Conservation (phyloP, 2,113 vertebrate species). For the Platanista minor region DNA sequence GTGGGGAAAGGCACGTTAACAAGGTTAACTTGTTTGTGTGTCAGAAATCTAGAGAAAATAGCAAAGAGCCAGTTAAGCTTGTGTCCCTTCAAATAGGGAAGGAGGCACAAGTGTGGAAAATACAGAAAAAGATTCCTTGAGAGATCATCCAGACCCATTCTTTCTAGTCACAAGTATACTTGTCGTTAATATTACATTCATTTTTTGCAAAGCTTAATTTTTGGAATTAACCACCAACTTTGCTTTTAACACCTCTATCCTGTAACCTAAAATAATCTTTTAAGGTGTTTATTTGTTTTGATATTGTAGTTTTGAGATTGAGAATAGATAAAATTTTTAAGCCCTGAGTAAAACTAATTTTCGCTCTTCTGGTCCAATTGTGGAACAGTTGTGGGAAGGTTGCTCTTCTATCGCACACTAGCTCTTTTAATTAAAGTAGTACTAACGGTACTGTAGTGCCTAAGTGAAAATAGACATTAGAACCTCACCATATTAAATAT, state of each 20-base stretch:
- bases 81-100: background rate
- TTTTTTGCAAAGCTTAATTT: slow-evolving; percentile 13
- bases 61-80: background rate
- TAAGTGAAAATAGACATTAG: background rate
- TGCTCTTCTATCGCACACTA: background rate
- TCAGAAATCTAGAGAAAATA: background rate
- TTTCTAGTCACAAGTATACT: background rate
- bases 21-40: background rate
- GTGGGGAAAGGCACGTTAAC: background rate
- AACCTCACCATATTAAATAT: background rate
- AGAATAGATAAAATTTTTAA: background rate
- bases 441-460: background rate
- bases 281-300: background rate
- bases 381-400: background rate
- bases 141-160: background rate
- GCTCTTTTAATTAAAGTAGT: background rate
- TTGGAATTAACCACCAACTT: background rate
- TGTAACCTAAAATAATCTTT: slow-evolving; percentile 34
- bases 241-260: background rate
- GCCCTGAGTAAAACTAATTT: slow-evolving; percentile 8
- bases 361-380: background rate
- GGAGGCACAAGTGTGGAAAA: background rate
- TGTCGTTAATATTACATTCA: background rate
- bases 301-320: background rate
- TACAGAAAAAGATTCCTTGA: background rate